phyloP scores from a whole-genome alignment of 1,140 invertebrate species.

The Wiebesia pumilae region DNA sequence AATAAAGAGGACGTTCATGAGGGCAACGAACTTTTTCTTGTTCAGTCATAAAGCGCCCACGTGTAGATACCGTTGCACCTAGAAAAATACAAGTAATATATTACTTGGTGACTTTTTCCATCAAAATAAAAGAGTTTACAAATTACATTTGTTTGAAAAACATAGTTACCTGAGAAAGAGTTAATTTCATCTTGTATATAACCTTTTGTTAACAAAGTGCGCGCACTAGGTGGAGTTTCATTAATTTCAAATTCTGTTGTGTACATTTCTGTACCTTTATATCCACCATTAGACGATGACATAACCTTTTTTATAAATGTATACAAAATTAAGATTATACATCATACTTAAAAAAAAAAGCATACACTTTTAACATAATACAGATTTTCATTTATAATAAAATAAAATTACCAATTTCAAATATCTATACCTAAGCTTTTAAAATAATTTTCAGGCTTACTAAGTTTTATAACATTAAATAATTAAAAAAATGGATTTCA shows the following conservation, averaged over 20 bases:
- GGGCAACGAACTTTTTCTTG: constrained; percentile 76
- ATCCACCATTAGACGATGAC: constrained; percentile 67
- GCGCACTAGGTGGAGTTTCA: constrained; percentile 78
- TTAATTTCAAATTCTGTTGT: constrained; percentile 81
- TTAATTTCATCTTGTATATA: constrained; percentile 80
- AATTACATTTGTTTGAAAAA: constrained; percentile 26
- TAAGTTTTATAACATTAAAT: neutral
- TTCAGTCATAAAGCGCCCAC: constrained; percentile 78
- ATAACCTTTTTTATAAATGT: constrained; percentile 46
- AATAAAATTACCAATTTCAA: no score
- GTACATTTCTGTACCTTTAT: constrained; percentile 72
- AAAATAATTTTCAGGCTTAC: neutral
- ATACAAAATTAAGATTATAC: constrained; percentile 39
- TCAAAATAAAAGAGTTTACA: neutral
- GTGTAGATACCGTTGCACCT: constrained; percentile 80
- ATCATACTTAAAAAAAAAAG: neutral
- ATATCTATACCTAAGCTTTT: no score
- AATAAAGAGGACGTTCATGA: constrained; percentile 78
- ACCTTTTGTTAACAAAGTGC: constrained; percentile 79
- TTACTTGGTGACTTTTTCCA: constrained; percentile 1
- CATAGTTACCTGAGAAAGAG: constrained; percentile 69
- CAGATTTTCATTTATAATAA: no score
- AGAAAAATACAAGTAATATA: constrained; percentile 56
- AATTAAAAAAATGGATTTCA: neutral
- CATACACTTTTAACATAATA: neutral